phyloP scores from a whole-genome alignment of 2,797 vertebrate genomes.

The Dipus sagitta region DNA sequence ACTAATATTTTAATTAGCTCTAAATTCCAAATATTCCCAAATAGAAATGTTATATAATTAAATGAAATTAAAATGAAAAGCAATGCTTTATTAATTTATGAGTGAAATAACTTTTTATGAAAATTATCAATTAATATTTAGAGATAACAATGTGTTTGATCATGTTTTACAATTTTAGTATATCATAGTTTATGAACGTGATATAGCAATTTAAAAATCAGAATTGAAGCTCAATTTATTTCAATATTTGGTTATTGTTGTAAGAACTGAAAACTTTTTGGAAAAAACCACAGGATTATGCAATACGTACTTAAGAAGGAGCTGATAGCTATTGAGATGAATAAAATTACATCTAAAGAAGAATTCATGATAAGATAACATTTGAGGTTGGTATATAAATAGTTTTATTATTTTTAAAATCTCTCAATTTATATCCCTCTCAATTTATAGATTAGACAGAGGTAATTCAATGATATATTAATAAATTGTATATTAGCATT shows the following conservation, averaged over 20 bases:
- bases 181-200: background rate
- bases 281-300: background rate
- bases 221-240: conserved; percentile 41
- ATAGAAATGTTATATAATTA: conserved; percentile 2
- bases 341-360: conserved; percentile 47
- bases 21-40: conserved; percentile 18
- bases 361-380: conserved; percentile 3
- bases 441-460: background rate
- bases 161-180: conserved; percentile 18
- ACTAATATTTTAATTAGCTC: conserved; percentile 1
- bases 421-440: background rate
- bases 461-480: conserved; percentile 6
- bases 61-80: background rate
- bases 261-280: conserved; percentile 48
- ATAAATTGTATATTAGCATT: background rate
- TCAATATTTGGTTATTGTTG: conserved; percentile 42
- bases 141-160: background rate
- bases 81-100: conserved; percentile 3
- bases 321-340: conserved; percentile 39
- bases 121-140: conserved; percentile 43
- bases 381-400: background rate
- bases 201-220: conserved; percentile 45
- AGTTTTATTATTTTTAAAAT: conserved; percentile 47
- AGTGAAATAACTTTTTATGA: conserved; percentile 33
- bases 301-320: background rate